Evolutionary conservation across 2,113 vertebrate species (phyloP).

Genomic region (Aphelocoma coerulescens): DNA sequence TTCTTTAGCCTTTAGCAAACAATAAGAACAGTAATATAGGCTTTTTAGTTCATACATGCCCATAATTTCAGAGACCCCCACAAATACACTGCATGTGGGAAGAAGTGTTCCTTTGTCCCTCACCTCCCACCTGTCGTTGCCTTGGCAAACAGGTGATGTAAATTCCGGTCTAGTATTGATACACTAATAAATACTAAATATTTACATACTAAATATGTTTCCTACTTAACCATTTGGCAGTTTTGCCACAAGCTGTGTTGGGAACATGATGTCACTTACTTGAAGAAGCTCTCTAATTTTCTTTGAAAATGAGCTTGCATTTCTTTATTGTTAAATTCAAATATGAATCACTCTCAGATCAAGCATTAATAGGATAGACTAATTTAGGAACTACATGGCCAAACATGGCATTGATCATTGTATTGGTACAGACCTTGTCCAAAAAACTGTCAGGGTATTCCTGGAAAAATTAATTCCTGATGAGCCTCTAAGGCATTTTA

Average conservation of each 20-base stretch:
- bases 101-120: neutral
- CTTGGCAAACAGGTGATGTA: neutral
- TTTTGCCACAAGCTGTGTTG: neutral
- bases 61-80: neutral
- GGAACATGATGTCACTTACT: neutral
- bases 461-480: neutral
- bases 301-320: neutral
- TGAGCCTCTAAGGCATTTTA: neutral
- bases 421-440: neutral
- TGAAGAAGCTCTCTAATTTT: neutral
- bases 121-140: neutral
- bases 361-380: neutral
- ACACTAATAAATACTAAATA: neutral
- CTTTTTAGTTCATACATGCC: neutral
- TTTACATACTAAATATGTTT: neutral
- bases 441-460: neutral
- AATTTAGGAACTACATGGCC: neutral
- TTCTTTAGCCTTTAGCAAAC: neutral
- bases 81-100: neutral
- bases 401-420: neutral
- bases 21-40: neutral
- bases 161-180: neutral
- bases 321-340: neutral
- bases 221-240: neutral
- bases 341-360: neutral